These are phyloP conservation scores for Drosophila koepferae DNA, from an alignment of 2,888 invertebrate species.

Conservation along the genomic window DNA sequence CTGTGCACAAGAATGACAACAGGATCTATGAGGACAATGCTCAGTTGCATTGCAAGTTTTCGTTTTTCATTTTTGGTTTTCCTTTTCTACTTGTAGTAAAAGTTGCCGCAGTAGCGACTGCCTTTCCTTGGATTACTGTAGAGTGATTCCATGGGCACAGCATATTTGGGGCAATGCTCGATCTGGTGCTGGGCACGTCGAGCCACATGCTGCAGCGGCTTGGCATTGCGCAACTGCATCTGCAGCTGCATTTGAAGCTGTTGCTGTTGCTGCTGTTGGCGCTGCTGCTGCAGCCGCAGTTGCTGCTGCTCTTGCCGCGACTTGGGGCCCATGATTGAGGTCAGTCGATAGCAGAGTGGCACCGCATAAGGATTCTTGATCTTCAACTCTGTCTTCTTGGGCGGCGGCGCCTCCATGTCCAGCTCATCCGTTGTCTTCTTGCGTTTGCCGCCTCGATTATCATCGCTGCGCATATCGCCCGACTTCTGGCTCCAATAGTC, in stretches of 20 bases:
- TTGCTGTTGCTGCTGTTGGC: conserved; percentile 23
- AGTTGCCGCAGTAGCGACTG: conserved; percentile 60
- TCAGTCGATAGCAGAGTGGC: conserved; percentile 53
- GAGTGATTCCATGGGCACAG: conserved; percentile 46
- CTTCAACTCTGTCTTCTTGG: neutral
- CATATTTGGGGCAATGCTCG: conserved; percentile 25
- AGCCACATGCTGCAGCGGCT: conserved; percentile 10
- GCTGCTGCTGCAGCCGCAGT: neutral
- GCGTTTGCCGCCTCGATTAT: neutral
- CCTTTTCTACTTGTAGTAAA: conserved; percentile 41
- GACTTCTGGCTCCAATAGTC: conserved; percentile 10
- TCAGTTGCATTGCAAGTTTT: neutral
- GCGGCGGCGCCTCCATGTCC: neutral
- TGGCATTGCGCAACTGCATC: neutral
- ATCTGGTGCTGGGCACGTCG: neutral
- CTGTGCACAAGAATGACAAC: neutral
- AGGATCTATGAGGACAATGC: neutral
- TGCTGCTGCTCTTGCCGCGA: conserved; percentile 20
- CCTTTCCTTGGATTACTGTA: conserved; percentile 14
- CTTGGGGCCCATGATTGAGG: conserved; percentile 37
- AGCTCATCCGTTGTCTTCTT: neutral
- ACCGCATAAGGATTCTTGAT: conserved; percentile 18
- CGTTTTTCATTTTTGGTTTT: neutral
- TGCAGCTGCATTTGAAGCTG: conserved; percentile 2
- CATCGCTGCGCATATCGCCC: neutral